Percentiles rank a stretch among this genome's conserved stretches.
Evolutionary conservation across 2,113 vertebrate species (phyloP).

Genomic region (Dicaeum eximium): DNA sequence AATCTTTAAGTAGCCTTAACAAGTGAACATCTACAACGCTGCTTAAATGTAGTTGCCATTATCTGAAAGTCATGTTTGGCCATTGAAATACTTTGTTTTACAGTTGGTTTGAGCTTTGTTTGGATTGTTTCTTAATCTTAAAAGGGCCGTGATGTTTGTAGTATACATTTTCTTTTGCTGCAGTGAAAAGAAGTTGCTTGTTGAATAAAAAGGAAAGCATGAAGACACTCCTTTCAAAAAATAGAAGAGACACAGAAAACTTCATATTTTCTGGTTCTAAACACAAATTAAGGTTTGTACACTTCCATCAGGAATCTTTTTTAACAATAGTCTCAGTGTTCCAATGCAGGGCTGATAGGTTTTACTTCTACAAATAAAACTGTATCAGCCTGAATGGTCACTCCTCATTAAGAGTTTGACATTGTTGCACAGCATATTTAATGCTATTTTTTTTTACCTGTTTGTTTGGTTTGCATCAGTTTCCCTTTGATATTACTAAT

Average conservation of each 20-base stretch:
- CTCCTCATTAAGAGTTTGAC: slow-evolving; percentile 45
- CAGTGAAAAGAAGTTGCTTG: slow-evolving; percentile 43
- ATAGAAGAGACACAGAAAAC: slow-evolving; percentile 39
- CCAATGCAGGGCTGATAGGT: slow-evolving; percentile 53
- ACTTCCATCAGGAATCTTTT: slow-evolving; percentile 24
- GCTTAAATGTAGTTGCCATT: background rate
- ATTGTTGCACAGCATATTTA: slow-evolving; percentile 64
- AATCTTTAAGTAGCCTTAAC: background rate
- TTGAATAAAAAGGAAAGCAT: slow-evolving; percentile 62
- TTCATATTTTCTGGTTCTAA: slow-evolving; percentile 26
- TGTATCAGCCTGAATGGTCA: slow-evolving; percentile 48
- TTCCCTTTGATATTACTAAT: slow-evolving; percentile 70
- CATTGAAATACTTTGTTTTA: slow-evolving; percentile 52
- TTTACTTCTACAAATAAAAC: slow-evolving; percentile 44
- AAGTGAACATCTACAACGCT: background rate
- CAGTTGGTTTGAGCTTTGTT: slow-evolving; percentile 59
- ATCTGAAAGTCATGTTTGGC: slow-evolving; percentile 24
- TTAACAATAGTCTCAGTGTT: slow-evolving; percentile 43
- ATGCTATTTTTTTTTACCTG: slow-evolving; percentile 65
- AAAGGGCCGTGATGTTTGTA: slow-evolving; percentile 20
- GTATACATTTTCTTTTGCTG: slow-evolving; percentile 54
- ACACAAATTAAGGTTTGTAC: slow-evolving; percentile 13
- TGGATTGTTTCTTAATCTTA: slow-evolving; percentile 64
- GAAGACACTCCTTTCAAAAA: slow-evolving; percentile 58
- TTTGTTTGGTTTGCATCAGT: slow-evolving; percentile 65